A percentile compares a stretch with the other conserved stretches of the same genome.
These are phyloP conservation scores for Meliscaeva auricollis DNA, from an alignment of 2,888 invertebrate genomes.

Conservation along the genomic window DNA sequence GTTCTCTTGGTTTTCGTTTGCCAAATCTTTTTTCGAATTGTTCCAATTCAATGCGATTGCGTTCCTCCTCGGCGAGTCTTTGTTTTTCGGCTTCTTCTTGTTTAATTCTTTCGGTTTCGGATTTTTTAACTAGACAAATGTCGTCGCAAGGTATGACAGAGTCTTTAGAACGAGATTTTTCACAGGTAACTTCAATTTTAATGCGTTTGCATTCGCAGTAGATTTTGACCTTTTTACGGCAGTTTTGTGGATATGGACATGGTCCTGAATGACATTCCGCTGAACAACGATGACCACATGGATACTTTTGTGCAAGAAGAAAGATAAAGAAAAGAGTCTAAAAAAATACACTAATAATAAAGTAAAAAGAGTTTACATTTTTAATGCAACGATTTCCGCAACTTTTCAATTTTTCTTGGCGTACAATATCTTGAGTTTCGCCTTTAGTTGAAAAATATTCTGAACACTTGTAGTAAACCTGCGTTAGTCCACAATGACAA, in stretches of 20 bases:
- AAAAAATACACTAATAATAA: neutral
- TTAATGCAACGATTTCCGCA: constrained; percentile 95
- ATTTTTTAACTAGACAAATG: constrained; percentile 86
- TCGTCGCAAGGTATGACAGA: constrained; percentile 87
- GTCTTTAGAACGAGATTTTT: constrained; percentile 84
- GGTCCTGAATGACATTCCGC: constrained; percentile 89
- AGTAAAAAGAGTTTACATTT: constrained; percentile 85
- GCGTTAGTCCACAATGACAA: constrained; percentile 93
- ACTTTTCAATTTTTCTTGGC: constrained; percentile 80
- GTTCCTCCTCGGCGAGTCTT: constrained; percentile 86
- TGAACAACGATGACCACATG: constrained; percentile 93
- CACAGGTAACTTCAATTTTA: constrained; percentile 90
- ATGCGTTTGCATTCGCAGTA: constrained; percentile 91
- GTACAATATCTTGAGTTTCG: constrained; percentile 82
- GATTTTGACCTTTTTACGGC: constrained; percentile 92
- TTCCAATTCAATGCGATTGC: constrained; percentile 89
- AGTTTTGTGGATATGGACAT: constrained; percentile 88
- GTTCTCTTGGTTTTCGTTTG: constrained; percentile 86
- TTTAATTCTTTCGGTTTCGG: constrained; percentile 84
- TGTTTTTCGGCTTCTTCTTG: constrained; percentile 86
- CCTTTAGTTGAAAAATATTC: constrained; percentile 86
- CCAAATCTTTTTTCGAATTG: constrained; percentile 91
- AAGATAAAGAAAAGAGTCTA: neutral
- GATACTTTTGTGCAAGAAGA: constrained; percentile 86
- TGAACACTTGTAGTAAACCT: constrained; percentile 90